Evolutionary conservation across 2,113 vertebrate species (phyloP).

Genomic region (Coregonus clupeaformis): DNA sequence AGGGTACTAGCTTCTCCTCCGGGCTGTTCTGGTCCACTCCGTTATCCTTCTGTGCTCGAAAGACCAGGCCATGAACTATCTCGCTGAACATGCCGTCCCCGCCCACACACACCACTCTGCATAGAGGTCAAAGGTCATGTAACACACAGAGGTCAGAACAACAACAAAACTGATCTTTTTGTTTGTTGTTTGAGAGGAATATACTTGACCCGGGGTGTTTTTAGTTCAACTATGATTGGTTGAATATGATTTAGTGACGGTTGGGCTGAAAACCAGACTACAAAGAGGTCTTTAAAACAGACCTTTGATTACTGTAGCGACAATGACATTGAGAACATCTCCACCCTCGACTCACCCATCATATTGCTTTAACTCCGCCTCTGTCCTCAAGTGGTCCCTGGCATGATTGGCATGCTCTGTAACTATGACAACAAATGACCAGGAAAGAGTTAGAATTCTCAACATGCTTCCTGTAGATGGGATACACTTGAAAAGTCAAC

Average conservation of each 20-base stretch:
- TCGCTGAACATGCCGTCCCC: constrained; percentile 98
- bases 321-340: too few species aligned
- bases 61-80: constrained; percentile 89
- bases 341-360: constrained; percentile 83
- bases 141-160: neutral
- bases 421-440: constrained; percentile 73
- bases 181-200: too few species aligned
- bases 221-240: too few species aligned
- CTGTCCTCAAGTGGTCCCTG: constrained; percentile 81
- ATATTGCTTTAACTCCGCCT: constrained; percentile 84
- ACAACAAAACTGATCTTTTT: too few species aligned
- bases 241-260: too few species aligned
- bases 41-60: constrained; percentile 80
- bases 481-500: too few species aligned
- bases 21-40: constrained; percentile 82
- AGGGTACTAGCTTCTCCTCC: constrained; percentile 75
- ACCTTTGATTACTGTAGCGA: too few species aligned
- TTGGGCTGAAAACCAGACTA: too few species aligned
- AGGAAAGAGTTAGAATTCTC: neutral
- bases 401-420: constrained; percentile 90
- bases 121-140: constrained; percentile 16
- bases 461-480: neutral
- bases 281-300: too few species aligned
- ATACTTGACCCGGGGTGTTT: too few species aligned
- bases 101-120: constrained; percentile 91